A percentile compares a stretch with the other conserved stretches of the same genome.
phyloP scores from a whole-genome alignment of 2,888 invertebrate species.

The Podabrus alpinus region DNA sequence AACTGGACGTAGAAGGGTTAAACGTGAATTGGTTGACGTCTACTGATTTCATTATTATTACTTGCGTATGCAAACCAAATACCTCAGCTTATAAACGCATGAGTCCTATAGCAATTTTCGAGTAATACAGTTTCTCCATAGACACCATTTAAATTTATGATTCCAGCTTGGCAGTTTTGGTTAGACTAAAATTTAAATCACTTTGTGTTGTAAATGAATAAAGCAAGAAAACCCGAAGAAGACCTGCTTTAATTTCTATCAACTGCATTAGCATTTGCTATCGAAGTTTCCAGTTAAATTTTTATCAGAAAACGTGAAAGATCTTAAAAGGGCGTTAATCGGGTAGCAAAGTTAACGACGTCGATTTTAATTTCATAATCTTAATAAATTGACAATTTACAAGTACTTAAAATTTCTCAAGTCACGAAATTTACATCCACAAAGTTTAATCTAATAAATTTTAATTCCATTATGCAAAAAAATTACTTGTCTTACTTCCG shows the following conservation, averaged over 20 bases:
- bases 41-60: constrained; percentile 30
- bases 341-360: constrained; percentile 18
- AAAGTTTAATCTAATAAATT: constrained; percentile 15
- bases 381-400: constrained; percentile 30
- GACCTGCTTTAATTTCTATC: neutral
- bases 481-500: neutral
- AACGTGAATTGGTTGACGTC: constrained; percentile 24
- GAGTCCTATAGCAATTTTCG: neutral
- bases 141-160: neutral
- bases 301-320: neutral
- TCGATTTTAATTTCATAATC: constrained; percentile 28
- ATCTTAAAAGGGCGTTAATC: constrained; percentile 17
- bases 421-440: constrained; percentile 17
- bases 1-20: constrained; percentile 19
- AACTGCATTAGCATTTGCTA: neutral
- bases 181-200: neutral
- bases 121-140: neutral
- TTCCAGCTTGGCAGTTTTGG: neutral
- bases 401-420: constrained; percentile 24
- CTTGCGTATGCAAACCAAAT: constrained; percentile 27
- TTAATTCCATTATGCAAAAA: neutral
- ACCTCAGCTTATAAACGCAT: constrained; percentile 14
- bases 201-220: neutral
- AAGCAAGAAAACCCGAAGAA: neutral
- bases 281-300: neutral